Base-by-base conservation (phyloP, 2,797 vertebrate species). In the Carcharodon carcharias region DNA sequence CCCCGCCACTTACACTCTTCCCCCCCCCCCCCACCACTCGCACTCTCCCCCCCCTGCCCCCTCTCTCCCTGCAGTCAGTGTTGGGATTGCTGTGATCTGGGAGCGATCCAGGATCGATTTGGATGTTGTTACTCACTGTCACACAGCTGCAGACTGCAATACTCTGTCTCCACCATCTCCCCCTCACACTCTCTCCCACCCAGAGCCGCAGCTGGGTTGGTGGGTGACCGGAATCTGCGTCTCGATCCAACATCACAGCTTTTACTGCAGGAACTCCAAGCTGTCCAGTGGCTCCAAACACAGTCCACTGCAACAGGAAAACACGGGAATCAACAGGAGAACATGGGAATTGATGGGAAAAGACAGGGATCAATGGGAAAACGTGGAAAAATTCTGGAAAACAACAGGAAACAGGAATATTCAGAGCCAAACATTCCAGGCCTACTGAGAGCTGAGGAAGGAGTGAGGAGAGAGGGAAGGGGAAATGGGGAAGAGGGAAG, bases 221-320 rank as follows among this genome's bases (percentile, higher is more conserved):
- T 98, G 96, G 97, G 98, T 0, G 98, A 98, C 4, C 98, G 98
- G 97, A 98, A 99, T 12, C 98, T 97, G 73, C 98, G 97, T 45
- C 98, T 97, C 16, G 98, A 97, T 0, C 99, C 99, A 54, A 99
- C 98, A 0, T 99, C 98, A 96, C 99, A 99, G 0, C 98, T 98
- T 21, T 97, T 97, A 97, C 98, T 99, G 97, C 98, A 99, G 4
- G 96, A 23, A 35, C 98, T 98, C 99, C 99, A 99, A 0, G 97
- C 96, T 0, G 98, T 98, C 99, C 99, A 99, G 88, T 97, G 97
- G 96, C 98, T 99, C 99, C 99, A 99, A 96, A 98, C 98, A 96
- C 99, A 99, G 97, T 98, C 97, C 97, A 98, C 99, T 99, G 97
- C 28, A 91, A 88, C 16, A 3, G n/a, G 16, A 82, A 45, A 18